These are phyloP conservation scores for Holcopasites calliopsidis DNA, from an alignment of 1,140 invertebrate species.

Conservation along the genomic window DNA sequence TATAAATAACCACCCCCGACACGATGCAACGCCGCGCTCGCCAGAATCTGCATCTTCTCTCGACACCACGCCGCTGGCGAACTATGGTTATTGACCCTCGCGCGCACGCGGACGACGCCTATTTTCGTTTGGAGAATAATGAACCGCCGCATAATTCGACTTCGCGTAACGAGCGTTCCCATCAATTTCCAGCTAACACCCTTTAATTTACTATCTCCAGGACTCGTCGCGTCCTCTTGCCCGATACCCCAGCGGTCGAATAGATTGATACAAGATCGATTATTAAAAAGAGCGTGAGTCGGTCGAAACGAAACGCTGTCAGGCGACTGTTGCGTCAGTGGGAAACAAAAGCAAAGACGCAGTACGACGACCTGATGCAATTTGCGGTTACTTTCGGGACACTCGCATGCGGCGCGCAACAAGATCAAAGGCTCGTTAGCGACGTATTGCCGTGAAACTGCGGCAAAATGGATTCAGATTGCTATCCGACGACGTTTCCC, in stretches of 20 bases:
- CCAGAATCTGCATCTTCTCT: constrained; percentile 70
- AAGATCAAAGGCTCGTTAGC: constrained; percentile 37
- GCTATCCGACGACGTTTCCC: constrained; percentile 6
- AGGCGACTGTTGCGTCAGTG: background rate
- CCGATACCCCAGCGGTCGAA: too few relatives aligned
- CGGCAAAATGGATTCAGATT: constrained; percentile 16
- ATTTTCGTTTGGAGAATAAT: constrained; percentile 61
- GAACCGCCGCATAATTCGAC: constrained; percentile 50
- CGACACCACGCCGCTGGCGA: constrained; percentile 57
- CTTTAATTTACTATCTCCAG: background rate
- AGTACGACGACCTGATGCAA: constrained; percentile 27
- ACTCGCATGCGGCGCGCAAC: constrained; percentile 9
- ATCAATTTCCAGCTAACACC: background rate
- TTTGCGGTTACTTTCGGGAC: constrained; percentile 37
- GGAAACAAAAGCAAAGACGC: constrained; percentile 13
- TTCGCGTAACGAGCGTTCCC: constrained; percentile 5
- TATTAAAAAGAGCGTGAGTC: background rate
- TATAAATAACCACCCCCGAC: constrained; percentile 74
- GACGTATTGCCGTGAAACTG: constrained; percentile 6
- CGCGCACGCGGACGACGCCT: constrained; percentile 54
- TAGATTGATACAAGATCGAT: background rate
- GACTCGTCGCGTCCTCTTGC: too few relatives aligned
- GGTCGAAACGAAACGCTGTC: background rate
- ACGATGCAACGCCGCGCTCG: constrained; percentile 72
- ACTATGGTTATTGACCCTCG: constrained; percentile 77